A percentile compares a stretch with the other conserved stretches of the same genome.
phyloP scores from a whole-genome alignment of 2,797 vertebrate genomes.

The Morus bassanus region DNA sequence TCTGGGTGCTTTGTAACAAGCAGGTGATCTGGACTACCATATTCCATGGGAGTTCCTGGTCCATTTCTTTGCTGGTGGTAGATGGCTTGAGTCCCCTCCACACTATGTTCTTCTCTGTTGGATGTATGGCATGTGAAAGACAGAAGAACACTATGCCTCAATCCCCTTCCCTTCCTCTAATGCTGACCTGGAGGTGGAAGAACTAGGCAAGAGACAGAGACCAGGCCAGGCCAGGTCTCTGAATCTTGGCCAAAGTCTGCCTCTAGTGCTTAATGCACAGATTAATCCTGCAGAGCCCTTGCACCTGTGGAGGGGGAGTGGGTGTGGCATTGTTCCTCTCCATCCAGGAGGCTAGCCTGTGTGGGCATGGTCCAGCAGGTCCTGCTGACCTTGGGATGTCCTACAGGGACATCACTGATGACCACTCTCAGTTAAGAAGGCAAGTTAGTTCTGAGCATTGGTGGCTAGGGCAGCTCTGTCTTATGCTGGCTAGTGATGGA shows the following conservation, averaged over 20 bases:
- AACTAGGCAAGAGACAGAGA: background rate
- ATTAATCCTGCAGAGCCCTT: background rate
- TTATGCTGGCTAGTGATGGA: background rate
- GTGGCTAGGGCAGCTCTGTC: background rate
- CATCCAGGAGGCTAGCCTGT: background rate
- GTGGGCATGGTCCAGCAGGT: fast-evolving
- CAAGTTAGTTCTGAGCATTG: fast-evolving
- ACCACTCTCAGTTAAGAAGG: no score
- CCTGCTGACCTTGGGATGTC: fast-evolving
- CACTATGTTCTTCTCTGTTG: background rate
- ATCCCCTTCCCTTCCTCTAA: background rate
- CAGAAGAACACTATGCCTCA: background rate
- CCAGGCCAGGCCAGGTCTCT: background rate
- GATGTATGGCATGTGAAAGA: background rate
- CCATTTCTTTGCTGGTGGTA: background rate
- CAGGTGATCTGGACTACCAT: background rate
- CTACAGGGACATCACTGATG: background rate
- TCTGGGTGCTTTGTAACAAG: background rate
- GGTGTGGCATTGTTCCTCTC: background rate
- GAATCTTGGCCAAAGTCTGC: background rate
- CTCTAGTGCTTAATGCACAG: background rate
- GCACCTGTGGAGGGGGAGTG: fast-evolving
- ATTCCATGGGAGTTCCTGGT: background rate
- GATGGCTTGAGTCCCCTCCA: background rate
- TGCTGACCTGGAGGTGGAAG: background rate